Evolutionary conservation across 2,797 vertebrate genomes (phyloP).

Genomic region (Antrozous pallidus): DNA sequence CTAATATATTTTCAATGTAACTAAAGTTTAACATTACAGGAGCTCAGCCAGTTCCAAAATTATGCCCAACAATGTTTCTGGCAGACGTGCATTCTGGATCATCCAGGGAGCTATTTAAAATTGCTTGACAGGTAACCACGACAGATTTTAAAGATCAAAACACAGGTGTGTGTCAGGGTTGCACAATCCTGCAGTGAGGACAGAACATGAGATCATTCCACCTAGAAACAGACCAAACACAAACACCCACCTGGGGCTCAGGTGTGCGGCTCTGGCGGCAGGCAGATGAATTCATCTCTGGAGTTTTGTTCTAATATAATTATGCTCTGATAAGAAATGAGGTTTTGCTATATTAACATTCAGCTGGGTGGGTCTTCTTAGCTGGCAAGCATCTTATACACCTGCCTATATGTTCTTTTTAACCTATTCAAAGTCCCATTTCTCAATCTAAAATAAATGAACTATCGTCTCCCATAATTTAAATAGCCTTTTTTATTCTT

Average conservation of each 20-base stretch:
- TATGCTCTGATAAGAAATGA: constrained; percentile 45
- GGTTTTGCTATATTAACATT: constrained; percentile 42
- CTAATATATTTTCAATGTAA: constrained; percentile 12
- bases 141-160: constrained; percentile 71
- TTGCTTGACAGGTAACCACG: constrained; percentile 66
- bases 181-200: constrained; percentile 63
- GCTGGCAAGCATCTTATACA: constrained; percentile 18
- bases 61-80: constrained; percentile 26
- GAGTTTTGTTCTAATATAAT: constrained; percentile 39
- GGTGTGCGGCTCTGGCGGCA: not conserved
- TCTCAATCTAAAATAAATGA: constrained; percentile 34
- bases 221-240: constrained; percentile 68
- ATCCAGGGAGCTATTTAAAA: constrained; percentile 56
- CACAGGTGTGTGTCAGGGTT: constrained; percentile 64
- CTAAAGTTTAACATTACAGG: not conserved
- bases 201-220: constrained; percentile 70
- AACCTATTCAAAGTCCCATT: constrained; percentile 48
- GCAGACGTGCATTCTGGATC: constrained; percentile 49
- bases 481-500: constrained; percentile 25
- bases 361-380: constrained; percentile 35
- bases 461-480: not conserved
- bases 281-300: constrained; percentile 53
- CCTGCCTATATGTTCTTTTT: constrained; percentile 51
- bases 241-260: constrained; percentile 66
- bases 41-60: constrained; percentile 31